A percentile compares a stretch with the other conserved stretches of the same genome.
Evolutionary conservation across 2,797 vertebrate species (phyloP).

Genomic region (Percopsis omiscomaycus): DNA sequence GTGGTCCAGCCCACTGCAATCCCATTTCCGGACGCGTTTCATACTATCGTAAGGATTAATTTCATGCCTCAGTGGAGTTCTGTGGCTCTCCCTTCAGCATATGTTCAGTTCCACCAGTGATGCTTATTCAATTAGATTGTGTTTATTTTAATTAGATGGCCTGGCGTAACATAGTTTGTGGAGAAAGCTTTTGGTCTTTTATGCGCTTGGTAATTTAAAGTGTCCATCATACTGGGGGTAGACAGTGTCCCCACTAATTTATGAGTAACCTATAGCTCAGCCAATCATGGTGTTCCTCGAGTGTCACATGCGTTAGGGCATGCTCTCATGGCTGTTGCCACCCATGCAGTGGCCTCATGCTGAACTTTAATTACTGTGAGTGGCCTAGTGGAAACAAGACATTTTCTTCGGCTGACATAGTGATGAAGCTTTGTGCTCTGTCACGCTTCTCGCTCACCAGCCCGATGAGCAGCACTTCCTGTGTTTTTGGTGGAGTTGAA

Average conservation of each 20-base stretch:
- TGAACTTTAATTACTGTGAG: slow-evolving; percentile 67
- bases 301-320: slow-evolving; percentile 30
- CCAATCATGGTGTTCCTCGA: slow-evolving; percentile 26
- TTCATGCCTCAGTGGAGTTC: slow-evolving; percentile 42
- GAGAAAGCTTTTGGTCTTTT: slow-evolving; percentile 5
- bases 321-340: slow-evolving; percentile 18
- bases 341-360: slow-evolving; percentile 39
- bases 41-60: slow-evolving; percentile 47
- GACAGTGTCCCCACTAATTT: slow-evolving; percentile 29
- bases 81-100: slow-evolving; percentile 39
- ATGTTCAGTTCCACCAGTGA: slow-evolving; percentile 38
- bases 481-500: slow-evolving; percentile 49
- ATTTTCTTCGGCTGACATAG: slow-evolving; percentile 35
- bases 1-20: slow-evolving; percentile 19
- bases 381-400: slow-evolving; percentile 41
- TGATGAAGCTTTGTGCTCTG: slow-evolving; percentile 7
- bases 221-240: neutral
- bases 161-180: neutral
- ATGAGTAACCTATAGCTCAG: slow-evolving; percentile 16
- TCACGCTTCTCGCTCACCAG: slow-evolving; percentile 13
- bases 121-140: slow-evolving; percentile 40
- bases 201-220: slow-evolving; percentile 24
- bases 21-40: slow-evolving; percentile 44
- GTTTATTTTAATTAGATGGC: slow-evolving; percentile 37
- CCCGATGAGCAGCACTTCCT: slow-evolving; percentile 32